A percentile compares a stretch with the other conserved stretches of the same genome.
phyloP scores from a whole-genome alignment of 2,888 invertebrate genomes.

The Gasteruption jaculator region DNA sequence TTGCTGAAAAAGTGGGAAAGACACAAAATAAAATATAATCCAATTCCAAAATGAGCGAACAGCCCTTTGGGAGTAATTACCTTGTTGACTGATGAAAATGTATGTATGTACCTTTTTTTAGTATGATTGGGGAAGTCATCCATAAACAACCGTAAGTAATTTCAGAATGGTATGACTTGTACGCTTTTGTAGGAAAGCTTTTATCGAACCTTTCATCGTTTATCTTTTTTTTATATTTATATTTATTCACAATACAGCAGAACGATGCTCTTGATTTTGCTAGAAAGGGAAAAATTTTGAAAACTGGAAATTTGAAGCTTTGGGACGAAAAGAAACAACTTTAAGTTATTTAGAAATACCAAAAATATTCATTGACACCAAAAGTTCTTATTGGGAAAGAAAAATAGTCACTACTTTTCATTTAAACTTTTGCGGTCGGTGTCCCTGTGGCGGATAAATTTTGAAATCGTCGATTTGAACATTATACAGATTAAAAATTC shows the following conservation, averaged over 20 bases:
- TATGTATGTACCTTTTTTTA: slow-evolving; percentile 42
- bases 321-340: background rate
- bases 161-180: background rate
- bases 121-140: slow-evolving; percentile 69
- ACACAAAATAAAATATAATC: background rate
- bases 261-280: too few relatives aligned
- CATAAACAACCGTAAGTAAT: slow-evolving; percentile 69
- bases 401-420: too few relatives aligned
- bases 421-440: too few relatives aligned
- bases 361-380: background rate
- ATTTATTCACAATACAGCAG: slow-evolving; percentile 7
- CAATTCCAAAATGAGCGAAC: background rate
- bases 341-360: slow-evolving; percentile 1
- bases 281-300: too few relatives aligned
- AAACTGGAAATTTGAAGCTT: background rate
- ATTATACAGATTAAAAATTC: too few relatives aligned
- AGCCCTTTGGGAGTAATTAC: background rate
- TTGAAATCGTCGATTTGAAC: too few relatives aligned
- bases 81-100: background rate
- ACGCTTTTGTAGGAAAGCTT: background rate
- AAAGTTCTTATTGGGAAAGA: too few relatives aligned
- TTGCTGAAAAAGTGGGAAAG: background rate
- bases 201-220: background rate
- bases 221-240: background rate
- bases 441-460: too few relatives aligned